Conservation (phyloP, 2,888 invertebrate genomes). For the Volucella inanis region DNA sequence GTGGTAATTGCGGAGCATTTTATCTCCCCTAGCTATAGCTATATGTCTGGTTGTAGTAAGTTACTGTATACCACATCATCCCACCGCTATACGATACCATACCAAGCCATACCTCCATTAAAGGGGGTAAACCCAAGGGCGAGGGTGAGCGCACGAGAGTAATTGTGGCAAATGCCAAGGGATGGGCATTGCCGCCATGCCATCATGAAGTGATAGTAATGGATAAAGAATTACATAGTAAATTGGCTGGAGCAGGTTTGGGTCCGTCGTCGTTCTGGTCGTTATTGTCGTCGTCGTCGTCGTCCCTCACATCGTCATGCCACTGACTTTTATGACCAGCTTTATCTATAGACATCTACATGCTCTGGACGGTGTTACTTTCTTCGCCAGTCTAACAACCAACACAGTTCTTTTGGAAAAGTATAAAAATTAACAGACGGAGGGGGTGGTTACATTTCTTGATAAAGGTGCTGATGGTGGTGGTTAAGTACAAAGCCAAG, state of each 20-base stretch:
- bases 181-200: constrained; percentile 71
- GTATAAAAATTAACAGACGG: constrained; percentile 67
- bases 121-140: constrained; percentile 71
- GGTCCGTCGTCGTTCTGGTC: constrained; percentile 53
- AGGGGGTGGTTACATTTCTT: constrained; percentile 25
- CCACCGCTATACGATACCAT: not conserved
- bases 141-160: constrained; percentile 73
- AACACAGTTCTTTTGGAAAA: constrained; percentile 26
- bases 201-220: constrained; percentile 78
- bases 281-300: constrained; percentile 18
- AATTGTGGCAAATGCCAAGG: constrained; percentile 75
- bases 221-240: constrained; percentile 82
- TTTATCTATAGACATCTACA: constrained; percentile 72
- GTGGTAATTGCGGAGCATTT: constrained; percentile 83
- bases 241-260: constrained; percentile 81
- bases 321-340: constrained; percentile 63
- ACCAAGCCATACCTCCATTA: constrained; percentile 9
- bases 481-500: constrained; percentile 71
- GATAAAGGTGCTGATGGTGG: constrained; percentile 18
- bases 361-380: constrained; percentile 68
- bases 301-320: constrained; percentile 45
- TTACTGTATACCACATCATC: constrained; percentile 32
- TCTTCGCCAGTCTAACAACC: constrained; percentile 51
- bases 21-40: constrained; percentile 79
- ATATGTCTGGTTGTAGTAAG: constrained; percentile 65